Percentiles rank a stretch among this genome's conserved stretches.
Conservation (phyloP, 2,113 vertebrate genomes). For the Aspidoscelis tigris region DNA sequence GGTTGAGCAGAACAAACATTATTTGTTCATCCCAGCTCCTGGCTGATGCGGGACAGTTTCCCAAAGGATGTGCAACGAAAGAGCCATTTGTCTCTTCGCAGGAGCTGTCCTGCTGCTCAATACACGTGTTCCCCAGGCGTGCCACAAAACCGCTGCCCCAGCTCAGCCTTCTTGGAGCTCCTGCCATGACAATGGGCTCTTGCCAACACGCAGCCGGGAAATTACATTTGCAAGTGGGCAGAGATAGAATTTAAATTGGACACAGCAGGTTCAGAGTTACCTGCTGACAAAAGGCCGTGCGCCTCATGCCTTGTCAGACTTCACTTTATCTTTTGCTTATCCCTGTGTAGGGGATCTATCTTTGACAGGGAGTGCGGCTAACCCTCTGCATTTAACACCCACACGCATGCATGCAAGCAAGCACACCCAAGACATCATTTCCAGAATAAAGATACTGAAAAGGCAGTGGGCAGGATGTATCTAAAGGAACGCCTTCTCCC, state of each 20-base stretch:
- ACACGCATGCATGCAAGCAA: no score
- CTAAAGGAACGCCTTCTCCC: no score
- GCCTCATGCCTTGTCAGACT: not conserved
- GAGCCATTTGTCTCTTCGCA: no score
- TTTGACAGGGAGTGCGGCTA: no score
- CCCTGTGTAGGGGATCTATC: not conserved
- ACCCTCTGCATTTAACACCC: no score
- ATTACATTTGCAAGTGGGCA: constrained; percentile 24
- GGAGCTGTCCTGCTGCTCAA: not conserved
- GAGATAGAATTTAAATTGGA: constrained; percentile 13
- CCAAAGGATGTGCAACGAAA: no score
- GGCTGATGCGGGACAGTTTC: no score
- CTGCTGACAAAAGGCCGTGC: constrained; percentile 14
- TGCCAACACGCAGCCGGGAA: not conserved
- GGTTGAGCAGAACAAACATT: no score
- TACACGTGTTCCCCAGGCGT: not conserved
- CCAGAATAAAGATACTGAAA: no score
- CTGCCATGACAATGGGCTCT: not conserved
- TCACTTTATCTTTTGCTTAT: not conserved
- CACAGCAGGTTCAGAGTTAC: not conserved
- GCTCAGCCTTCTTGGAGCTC: not conserved
- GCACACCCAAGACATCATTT: no score
- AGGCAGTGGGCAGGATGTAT: no score
- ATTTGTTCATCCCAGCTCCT: no score
- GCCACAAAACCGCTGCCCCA: not conserved